Evolutionary conservation across 2,888 invertebrate genomes (phyloP).

Genomic region (Polydrusus pterygomalis): DNA sequence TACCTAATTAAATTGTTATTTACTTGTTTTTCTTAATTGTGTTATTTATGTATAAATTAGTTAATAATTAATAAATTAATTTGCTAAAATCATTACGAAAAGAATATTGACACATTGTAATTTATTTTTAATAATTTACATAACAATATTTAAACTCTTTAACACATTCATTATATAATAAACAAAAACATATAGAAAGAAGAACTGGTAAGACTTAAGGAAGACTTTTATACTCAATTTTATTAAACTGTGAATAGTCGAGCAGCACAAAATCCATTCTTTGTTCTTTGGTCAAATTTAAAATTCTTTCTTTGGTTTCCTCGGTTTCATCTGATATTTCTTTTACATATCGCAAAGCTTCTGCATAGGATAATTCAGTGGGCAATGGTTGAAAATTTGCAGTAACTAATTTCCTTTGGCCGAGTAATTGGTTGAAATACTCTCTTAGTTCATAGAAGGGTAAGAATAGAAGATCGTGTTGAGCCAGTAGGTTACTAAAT

Average conservation of each 20-base stretch:
- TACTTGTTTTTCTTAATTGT: neutral
- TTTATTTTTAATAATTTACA: too few species aligned
- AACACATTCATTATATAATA: too few species aligned
- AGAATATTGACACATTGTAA: too few species aligned
- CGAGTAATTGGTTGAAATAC: slow-evolving; percentile 25
- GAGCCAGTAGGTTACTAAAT: slow-evolving; percentile 23
- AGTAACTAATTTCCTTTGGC: neutral
- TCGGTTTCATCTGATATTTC: slow-evolving; percentile 38
- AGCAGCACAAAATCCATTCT: neutral
- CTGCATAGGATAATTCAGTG: slow-evolving; percentile 22
- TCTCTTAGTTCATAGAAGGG: slow-evolving; percentile 36
- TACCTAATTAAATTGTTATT: neutral
- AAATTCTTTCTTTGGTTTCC: neutral
- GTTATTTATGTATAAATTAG: neutral
- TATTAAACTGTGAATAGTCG: neutral
- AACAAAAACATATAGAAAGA: too few species aligned
- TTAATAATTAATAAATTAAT: too few species aligned
- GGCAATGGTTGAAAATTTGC: neutral
- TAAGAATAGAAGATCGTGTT: slow-evolving; percentile 19
- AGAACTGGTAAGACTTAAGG: neutral
- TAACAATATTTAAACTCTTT: too few species aligned
- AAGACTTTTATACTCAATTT: slow-evolving; percentile 10
- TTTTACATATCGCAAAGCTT: slow-evolving; percentile 34
- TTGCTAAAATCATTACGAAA: too few species aligned
- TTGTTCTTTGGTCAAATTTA: neutral